Conservation (phyloP, 2,888 invertebrate genomes). For the Dryobotodes eremita region DNA sequence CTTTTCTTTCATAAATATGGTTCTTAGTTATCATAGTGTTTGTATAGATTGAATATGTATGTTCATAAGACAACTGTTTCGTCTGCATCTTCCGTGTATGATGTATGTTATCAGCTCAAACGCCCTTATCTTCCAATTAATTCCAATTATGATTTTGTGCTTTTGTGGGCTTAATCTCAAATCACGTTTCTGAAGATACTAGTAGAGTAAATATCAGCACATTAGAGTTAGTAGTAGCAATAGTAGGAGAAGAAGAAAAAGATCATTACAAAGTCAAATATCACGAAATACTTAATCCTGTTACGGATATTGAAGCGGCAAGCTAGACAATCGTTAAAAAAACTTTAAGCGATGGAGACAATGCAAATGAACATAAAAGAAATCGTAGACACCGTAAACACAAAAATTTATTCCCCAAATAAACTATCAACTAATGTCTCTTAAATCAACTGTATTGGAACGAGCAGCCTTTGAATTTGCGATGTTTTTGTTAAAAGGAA, state of each 20-base stretch:
- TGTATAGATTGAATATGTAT: neutral
- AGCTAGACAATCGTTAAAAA: slow-evolving; percentile 10
- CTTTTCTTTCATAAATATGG: neutral
- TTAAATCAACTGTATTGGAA: slow-evolving; percentile 38
- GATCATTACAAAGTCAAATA: neutral
- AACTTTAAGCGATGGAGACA: slow-evolving; percentile 14
- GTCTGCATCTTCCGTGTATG: neutral
- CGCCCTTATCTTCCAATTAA: neutral
- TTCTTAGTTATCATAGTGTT: neutral
- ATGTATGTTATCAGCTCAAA: neutral
- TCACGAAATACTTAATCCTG: neutral
- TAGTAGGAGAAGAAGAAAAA: neutral
- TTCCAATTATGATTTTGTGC: neutral
- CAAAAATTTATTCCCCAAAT: slow-evolving; percentile 37
- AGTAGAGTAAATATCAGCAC: neutral
- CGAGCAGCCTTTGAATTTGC: slow-evolving; percentile 25
- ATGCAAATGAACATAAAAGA: slow-evolving; percentile 26
- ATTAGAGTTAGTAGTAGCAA: neutral
- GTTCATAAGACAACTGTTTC: neutral
- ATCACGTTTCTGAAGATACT: too few relatives aligned
- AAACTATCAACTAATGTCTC: slow-evolving; percentile 41
- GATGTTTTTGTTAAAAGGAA: slow-evolving; percentile 44
- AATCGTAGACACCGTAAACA: slow-evolving; percentile 41
- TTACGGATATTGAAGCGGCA: neutral
- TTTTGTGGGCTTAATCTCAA: too few relatives aligned